Conservation (phyloP, 37 sponge, comb jelly and placozoan genomes). For the Geodia barretti region DNA sequence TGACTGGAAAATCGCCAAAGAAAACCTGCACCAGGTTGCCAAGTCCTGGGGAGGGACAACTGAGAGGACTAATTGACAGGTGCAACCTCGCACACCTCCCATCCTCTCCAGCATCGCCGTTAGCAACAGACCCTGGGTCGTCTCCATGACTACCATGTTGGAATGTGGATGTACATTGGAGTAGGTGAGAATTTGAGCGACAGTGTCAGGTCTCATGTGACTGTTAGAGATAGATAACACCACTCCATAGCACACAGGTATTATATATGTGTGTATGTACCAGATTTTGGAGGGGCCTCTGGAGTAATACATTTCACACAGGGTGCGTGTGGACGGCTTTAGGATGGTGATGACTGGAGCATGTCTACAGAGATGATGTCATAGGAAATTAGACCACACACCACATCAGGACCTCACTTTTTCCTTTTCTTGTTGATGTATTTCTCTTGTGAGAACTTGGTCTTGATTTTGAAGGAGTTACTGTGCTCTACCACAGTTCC, state of each 20-base stretch:
- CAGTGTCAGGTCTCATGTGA: slow-evolving; percentile 65
- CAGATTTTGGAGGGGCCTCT: slow-evolving; percentile 56
- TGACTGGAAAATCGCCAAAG: slow-evolving; percentile 59
- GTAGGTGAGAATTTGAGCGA: slow-evolving; percentile 79
- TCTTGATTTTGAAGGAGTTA: slow-evolving; percentile 66
- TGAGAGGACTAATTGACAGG: too few relatives aligned
- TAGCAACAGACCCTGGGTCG: slow-evolving; percentile 68
- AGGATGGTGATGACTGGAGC: slow-evolving; percentile 52
- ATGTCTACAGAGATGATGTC: slow-evolving; percentile 37
- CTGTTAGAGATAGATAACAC: slow-evolving; percentile 6
- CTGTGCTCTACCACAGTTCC: slow-evolving; percentile 71
- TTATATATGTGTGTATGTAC: slow-evolving; percentile 15
- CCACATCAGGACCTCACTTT: slow-evolving; percentile 37
- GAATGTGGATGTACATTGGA: slow-evolving; percentile 69
- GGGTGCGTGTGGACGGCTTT: slow-evolving; percentile 46
- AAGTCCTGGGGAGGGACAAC: slow-evolving; percentile 34
- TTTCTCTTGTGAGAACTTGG: slow-evolving; percentile 83
- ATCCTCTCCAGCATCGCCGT: slow-evolving; percentile 82
- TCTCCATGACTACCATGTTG: slow-evolving; percentile 80
- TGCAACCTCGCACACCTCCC: slow-evolving; percentile 59
- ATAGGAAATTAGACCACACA: not conserved
- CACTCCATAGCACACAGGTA: not conserved
- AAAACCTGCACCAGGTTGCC: slow-evolving; percentile 62
- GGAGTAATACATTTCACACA: slow-evolving; percentile 59
- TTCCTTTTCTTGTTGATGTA: slow-evolving; percentile 77